Evolutionary conservation across 2,797 vertebrate species (phyloP), one percentile per base, ranked within the genome.

Genomic region (Myotis planiceps): DNA sequence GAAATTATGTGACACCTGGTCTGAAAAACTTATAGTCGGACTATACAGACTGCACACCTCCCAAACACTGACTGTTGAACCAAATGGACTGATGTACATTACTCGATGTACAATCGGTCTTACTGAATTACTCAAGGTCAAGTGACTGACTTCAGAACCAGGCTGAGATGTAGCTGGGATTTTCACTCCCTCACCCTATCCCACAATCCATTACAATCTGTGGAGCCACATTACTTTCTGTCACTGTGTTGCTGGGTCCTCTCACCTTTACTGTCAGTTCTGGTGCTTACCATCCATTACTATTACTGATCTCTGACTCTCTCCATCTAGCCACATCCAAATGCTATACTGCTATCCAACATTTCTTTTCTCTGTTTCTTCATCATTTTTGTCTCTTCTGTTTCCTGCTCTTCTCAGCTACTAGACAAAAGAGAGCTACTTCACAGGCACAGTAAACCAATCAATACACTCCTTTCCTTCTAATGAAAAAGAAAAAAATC

Each of bases 401-500:
- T 95, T 91, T 65, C 23, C 76, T 76, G 45, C 53, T 92, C 63
- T 72, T 90, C 75, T 89, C 63, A 91, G 49, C 16, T 65, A 42
- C 34, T 32, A 90, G 60, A 93, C 49, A 49, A 84, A 93, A 86
- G 16, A 90, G 6, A 69, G 42, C 76, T n/a, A 89, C 60, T 88
- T 81, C 84, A 96, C 23, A 87, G 39, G 45, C 25, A 86, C 1
- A 92, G 65, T 29, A 15, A 53, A 16, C 10, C 60, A 84, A 92
- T 84, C 60, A 83, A 76, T 63, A 94, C 3, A 34, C 5, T 49
- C 60, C 27, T 53, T 83, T 71, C 47, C 71, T 92, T 92, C 68
- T 66, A 87, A 93, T 88, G 75, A 92, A 84, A 82, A 78, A 76
- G 19, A 37, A 51, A 86, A 80, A 74, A 45, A 89, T 42, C 47